Evolutionary conservation across 2,113 vertebrate species (phyloP).

Genomic region (Petrocephalus microphthalmus): DNA sequence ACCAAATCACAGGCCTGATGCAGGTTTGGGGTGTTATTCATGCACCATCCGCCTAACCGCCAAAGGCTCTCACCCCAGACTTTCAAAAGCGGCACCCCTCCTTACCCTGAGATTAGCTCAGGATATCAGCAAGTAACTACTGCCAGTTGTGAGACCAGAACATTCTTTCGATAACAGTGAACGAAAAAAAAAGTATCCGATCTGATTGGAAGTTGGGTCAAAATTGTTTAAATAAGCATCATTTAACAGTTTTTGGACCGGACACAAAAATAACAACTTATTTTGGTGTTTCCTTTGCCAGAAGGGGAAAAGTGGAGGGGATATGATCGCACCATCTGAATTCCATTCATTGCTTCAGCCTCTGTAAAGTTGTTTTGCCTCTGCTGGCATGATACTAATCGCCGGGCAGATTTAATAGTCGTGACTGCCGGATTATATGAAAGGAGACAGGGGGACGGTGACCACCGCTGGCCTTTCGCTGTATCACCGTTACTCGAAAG

Average conservation of each 20-base stretch:
- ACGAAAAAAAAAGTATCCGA: slow-evolving; percentile 20
- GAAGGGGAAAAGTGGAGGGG: slow-evolving; percentile 42
- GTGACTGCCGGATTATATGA: slow-evolving; percentile 15
- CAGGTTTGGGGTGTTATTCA: slow-evolving; percentile 8
- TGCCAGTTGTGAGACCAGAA: slow-evolving; percentile 36
- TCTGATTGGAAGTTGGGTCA: slow-evolving; percentile 31
- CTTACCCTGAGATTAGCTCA: slow-evolving; percentile 37
- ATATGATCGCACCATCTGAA: slow-evolving; percentile 48
- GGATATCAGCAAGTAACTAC: slow-evolving; percentile 53
- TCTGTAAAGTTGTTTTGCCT: slow-evolving; percentile 17
- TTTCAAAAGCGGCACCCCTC: slow-evolving; percentile 21
- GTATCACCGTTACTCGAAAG: neutral
- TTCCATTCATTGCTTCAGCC: slow-evolving; percentile 44
- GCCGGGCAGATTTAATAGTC: slow-evolving; percentile 12
- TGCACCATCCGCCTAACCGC: neutral
- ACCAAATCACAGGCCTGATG: slow-evolving; percentile 13
- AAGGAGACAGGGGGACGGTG: neutral
- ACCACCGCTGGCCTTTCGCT: slow-evolving; percentile 1
- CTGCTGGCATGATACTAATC: slow-evolving; percentile 20
- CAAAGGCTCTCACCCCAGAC: slow-evolving; percentile 10
- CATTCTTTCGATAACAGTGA: slow-evolving; percentile 42
- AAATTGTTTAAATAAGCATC: slow-evolving; percentile 40
- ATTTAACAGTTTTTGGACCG: slow-evolving; percentile 41
- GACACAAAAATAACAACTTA: slow-evolving; percentile 55
- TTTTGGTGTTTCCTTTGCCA: slow-evolving; percentile 55